These are phyloP conservation scores for Podabrus alpinus DNA, from an alignment of 2,888 invertebrate species.

Conservation along the genomic window DNA sequence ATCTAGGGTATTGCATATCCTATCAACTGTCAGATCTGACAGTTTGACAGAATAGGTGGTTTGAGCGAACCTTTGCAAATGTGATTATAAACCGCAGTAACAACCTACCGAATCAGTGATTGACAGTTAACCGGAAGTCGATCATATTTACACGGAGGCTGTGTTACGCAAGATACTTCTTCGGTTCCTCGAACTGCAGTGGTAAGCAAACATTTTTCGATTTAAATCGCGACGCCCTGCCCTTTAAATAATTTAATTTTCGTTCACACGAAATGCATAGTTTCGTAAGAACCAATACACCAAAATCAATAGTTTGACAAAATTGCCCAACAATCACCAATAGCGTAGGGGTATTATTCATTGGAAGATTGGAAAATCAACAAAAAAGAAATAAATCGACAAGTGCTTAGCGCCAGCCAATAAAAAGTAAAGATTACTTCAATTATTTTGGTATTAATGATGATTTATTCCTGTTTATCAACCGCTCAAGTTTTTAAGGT, in stretches of 20 bases:
- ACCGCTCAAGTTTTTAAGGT: no score
- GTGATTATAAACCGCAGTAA: not conserved
- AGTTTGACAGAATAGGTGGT: not conserved
- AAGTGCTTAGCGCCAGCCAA: not conserved
- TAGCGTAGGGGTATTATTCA: not conserved
- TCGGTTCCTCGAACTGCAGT: no score
- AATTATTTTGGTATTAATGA: not conserved
- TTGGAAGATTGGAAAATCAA: not conserved
- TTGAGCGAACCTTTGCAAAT: not conserved
- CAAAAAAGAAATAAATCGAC: not conserved
- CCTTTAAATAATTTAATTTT: no score
- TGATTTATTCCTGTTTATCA: no score
- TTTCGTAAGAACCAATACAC: not conserved
- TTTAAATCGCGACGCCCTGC: no score
- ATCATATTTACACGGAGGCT: not conserved
- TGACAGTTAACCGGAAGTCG: not conserved
- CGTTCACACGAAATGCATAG: not conserved
- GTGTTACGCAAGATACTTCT: not conserved
- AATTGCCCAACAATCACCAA: not conserved
- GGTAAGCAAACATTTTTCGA: no score
- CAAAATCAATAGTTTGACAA: not conserved
- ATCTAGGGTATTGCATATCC: not conserved
- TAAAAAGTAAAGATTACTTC: not conserved
- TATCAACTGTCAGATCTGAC: not conserved
- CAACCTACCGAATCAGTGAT: not conserved